Evolutionary conservation across 2,888 invertebrate genomes (phyloP), one percentile per base, ranked within the genome.

Genomic region (Philereme vetulata): DNA sequence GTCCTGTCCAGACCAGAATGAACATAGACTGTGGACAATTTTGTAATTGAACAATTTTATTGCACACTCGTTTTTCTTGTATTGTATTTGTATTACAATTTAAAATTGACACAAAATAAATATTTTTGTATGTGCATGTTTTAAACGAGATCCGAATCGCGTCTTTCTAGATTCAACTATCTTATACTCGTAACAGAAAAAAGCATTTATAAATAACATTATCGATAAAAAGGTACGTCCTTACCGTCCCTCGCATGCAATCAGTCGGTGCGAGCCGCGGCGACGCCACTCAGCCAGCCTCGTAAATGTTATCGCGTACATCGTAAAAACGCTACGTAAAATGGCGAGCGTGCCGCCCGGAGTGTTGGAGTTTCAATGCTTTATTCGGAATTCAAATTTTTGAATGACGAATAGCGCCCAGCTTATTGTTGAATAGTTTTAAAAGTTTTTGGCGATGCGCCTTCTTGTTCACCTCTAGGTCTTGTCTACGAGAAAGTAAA

Each of bases 301-400:
- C 90, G 90, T 90, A 88, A 90, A 86, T 88, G 90, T 90, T 90
- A 91, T 90, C 90, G 90, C 85, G 78, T 81, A 82, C 84, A 81
- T 90, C 90, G 90, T 90, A 90, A 91, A 90, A 90, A 88, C 77
- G 82, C 86, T 85, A 86, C 88, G 85, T 85, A 84, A 87, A 90
- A 83, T 84, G 85, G 86, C 85, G 84, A 82, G 82, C 86, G 86
- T 83, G 84, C 72, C 72, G 84, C 72, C 72, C 75, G 62, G 63
- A 60, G 62, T 64, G 63, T 49, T 50, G 50, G 58, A 49, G 60
- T 68, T 64, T 62, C 64, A 62, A 65, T 61, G 57, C 57, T 65
- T 56, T 56, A 57, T 56, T 51, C 60, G 54, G 36, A 63, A 65
- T 56, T 68, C 58, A 58, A 65, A 64, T 66, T 67, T 55, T 65